Evolutionary conservation across 2,113 vertebrate species (phyloP), one percentile per base, ranked within the genome.

Genomic region (Mormyrus iriodes): DNA sequence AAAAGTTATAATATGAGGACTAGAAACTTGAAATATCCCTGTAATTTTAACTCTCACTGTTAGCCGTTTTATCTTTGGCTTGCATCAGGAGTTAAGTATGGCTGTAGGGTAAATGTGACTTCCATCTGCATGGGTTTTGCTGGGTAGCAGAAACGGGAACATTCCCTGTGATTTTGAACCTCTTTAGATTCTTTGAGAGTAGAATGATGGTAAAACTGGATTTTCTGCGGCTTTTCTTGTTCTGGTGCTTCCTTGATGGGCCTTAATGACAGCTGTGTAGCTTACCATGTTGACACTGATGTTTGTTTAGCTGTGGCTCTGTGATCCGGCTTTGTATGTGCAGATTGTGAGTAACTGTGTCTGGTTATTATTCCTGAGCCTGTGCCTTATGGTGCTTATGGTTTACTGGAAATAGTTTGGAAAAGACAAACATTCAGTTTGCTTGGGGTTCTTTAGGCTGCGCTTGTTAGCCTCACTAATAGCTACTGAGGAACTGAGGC

Each of bases 321-420:
- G 85, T 86, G 49, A 86, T 86, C 49, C 35, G 86, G 49, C 42
- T 61, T 87, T 87, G 31, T 51, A 61, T 19, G 9, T 46, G 86
- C 27, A 61, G 31, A 65, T 61, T 65, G 86, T 44, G 52, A 58
- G 24, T 58, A 87, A 52, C 55, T 44, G 83, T 12, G 49, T 42
- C 31, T 87, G 35, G 19, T 65, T 17, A 7, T 87, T 46, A 87
- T 61, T 12, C 8, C 53, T 42, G 35, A 87, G 86, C 52, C 53
- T 87, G 52, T n/a, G 52, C 35, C 19, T 87, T 65, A 87, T 42
- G 53, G 31, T 31, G 17, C 61, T 31, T 15, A 13, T 35, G 49
- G 51, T 53, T 53, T 55, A 53, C 55, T 87, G 86, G 17, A 86
- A 58, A 65, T 27, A 31, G 35, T 4, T n/a, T 65, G 21, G 21